These are phyloP conservation scores for Coelogynopora nodosa DNA, from an alignment of 2,888 invertebrate species.

Conservation along the genomic window DNA sequence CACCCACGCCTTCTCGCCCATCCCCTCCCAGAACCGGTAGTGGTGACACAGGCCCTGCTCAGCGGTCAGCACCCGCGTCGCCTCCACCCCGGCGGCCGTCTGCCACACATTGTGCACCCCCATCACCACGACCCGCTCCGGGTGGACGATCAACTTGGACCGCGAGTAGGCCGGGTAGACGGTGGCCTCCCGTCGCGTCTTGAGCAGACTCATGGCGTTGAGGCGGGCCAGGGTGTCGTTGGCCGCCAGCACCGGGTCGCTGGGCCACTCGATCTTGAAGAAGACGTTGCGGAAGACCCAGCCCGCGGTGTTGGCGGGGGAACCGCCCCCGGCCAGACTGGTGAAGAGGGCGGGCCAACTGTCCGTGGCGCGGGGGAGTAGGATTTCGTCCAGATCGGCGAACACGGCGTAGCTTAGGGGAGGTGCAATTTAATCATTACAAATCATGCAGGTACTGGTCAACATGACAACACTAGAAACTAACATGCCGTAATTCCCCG, in stretches of 20 bases:
- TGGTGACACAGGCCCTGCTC: conserved; percentile 36
- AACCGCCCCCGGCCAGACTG: neutral
- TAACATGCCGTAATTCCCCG: no score
- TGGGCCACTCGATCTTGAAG: conserved; percentile 42
- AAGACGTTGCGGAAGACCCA: conserved; percentile 30
- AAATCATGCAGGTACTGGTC: no score
- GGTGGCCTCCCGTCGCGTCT: conserved; percentile 9
- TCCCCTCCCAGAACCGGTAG: conserved; percentile 39
- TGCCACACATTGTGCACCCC: conserved; percentile 45
- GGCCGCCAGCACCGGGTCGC: conserved; percentile 32
- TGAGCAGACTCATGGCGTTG: conserved; percentile 1
- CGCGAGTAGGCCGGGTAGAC: neutral
- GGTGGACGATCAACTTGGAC: conserved; percentile 37
- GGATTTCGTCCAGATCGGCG: conserved; percentile 39
- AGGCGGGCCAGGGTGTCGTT: conserved; percentile 12
- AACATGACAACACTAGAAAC: no score
- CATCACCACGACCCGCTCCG: neutral
- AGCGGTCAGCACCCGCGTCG: conserved; percentile 17
- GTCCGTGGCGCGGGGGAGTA: neutral
- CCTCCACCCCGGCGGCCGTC: neutral
- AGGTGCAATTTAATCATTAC: no score
- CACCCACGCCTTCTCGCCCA: conserved; percentile 41
- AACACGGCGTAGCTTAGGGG: conserved; percentile 42
- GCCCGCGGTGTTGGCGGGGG: conserved; percentile 11
- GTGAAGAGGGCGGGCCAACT: conserved; percentile 35